These are phyloP conservation scores for Synanthedon tipuliformis DNA, from an alignment of 2,888 invertebrate species.

Conservation along the genomic window DNA sequence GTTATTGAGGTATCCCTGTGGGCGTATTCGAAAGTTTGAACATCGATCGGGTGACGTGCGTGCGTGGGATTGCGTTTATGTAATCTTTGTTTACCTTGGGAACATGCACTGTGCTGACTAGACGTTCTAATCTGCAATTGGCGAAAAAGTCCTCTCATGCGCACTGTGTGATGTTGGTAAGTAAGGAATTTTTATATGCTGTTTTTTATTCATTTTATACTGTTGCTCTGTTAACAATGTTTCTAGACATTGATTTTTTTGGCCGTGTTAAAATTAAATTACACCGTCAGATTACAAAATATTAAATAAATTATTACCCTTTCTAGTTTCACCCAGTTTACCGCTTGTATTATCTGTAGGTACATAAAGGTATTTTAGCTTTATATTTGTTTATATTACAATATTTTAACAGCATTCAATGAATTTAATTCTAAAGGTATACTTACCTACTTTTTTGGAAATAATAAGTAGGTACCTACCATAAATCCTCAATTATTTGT, in stretches of 20 bases:
- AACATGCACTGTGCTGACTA: constrained; percentile 54
- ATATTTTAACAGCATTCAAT: no score
- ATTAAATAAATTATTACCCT: no score
- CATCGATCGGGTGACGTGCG: constrained; percentile 68
- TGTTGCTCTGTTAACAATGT: neutral
- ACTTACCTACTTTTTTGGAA: no score
- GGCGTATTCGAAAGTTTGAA: constrained; percentile 69
- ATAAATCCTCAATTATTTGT: no score
- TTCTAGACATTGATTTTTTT: neutral
- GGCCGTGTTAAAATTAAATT: neutral
- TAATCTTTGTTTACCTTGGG: constrained; percentile 70
- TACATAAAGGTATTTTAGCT: no score
- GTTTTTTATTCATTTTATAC: neutral
- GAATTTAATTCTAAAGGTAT: no score
- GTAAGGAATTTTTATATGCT: constrained; percentile 1
- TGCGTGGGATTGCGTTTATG: constrained; percentile 69
- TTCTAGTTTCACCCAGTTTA: no score
- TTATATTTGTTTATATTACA: no score
- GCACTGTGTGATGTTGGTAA: neutral
- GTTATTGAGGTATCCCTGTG: constrained; percentile 28
- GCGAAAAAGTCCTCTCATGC: neutral
- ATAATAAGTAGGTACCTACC: no score
- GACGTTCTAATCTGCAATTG: constrained; percentile 25
- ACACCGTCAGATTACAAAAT: no score
- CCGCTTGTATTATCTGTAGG: no score